Evolutionary conservation across 2,113 vertebrate species (phyloP).

Genomic region (Empidonax alnorum): DNA sequence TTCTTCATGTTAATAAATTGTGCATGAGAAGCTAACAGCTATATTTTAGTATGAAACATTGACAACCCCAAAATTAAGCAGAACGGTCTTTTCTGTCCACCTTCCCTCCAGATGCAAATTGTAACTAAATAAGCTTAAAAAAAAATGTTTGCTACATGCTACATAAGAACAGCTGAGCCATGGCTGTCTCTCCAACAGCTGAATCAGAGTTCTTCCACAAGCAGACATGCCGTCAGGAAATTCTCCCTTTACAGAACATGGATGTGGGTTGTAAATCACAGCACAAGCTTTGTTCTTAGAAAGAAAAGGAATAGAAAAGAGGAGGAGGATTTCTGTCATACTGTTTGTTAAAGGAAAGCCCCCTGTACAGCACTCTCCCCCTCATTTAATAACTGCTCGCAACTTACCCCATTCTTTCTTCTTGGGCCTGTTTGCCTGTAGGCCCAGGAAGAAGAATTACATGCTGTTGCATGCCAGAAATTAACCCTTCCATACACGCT

Average conservation of each 20-base stretch:
- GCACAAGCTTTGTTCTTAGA: neutral
- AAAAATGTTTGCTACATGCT: neutral
- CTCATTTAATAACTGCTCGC: neutral
- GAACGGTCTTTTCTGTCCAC: neutral
- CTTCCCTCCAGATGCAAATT: neutral
- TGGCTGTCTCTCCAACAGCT: neutral
- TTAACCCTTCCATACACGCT: neutral
- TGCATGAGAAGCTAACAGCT: neutral
- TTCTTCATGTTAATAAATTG: neutral
- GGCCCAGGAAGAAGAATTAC: neutral
- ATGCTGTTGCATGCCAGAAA: neutral
- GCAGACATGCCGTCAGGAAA: neutral
- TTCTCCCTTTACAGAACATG: neutral
- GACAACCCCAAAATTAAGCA: neutral
- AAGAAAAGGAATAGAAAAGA: neutral
- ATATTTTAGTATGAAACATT: neutral
- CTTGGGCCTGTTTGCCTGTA: neutral
- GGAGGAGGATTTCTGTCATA: neutral
- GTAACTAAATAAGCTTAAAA: neutral
- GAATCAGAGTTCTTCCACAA: neutral
- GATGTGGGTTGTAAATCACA: neutral
- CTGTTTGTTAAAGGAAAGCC: neutral
- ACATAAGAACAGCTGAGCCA: neutral
- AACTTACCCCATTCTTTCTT: neutral
- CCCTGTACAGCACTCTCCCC: neutral